phyloP scores from a whole-genome alignment of 2,113 vertebrate genomes.

The Dasyprocta punctata region DNA sequence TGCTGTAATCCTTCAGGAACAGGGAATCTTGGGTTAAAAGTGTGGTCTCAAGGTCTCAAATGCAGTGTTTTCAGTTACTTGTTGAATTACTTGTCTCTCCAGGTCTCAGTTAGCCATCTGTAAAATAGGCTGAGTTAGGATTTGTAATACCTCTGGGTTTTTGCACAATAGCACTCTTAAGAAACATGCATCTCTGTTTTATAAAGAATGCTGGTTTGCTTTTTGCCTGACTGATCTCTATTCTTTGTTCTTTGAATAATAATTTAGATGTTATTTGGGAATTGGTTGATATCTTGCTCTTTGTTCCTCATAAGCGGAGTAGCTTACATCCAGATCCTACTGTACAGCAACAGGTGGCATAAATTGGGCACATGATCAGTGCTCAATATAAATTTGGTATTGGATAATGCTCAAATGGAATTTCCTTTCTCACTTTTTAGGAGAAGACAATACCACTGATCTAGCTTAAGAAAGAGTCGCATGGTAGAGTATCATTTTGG shows the following conservation, averaged over 20 bases:
- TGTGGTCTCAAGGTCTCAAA: background rate
- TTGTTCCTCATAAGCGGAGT: background rate
- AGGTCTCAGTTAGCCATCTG: background rate
- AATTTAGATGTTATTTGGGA: background rate
- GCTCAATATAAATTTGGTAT: background rate
- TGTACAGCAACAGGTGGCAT: background rate
- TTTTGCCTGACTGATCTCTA: background rate
- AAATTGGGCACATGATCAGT: background rate
- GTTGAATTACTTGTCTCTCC: background rate
- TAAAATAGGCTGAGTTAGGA: background rate
- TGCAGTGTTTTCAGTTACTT: background rate
- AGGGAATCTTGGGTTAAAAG: background rate
- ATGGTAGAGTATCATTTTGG: background rate
- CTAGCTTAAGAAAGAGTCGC: background rate
- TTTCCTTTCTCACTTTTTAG: background rate
- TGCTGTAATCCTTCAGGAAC: background rate
- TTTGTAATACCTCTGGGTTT: background rate
- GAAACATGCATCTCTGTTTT: background rate
- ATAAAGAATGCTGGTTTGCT: background rate
- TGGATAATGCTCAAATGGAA: background rate
- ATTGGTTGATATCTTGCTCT: background rate
- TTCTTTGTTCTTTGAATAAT: background rate
- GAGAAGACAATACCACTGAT: background rate
- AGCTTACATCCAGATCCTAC: background rate
- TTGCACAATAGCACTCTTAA: background rate